Conservation (phyloP, 2,797 vertebrate genomes). For the Pseudochirops cupreus region DNA sequence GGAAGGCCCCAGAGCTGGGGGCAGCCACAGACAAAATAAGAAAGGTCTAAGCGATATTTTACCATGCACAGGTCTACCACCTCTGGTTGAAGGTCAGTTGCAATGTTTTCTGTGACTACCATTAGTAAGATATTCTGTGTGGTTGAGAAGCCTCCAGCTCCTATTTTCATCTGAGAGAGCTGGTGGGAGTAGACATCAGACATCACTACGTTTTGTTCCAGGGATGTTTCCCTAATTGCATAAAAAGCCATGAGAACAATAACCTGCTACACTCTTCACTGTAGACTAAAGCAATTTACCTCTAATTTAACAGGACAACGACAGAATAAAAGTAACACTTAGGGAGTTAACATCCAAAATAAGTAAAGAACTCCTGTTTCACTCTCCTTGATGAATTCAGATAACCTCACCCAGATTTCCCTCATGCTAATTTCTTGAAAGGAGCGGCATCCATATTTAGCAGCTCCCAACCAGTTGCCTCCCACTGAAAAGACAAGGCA, state of each 20-base stretch:
- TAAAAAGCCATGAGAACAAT: constrained; percentile 89
- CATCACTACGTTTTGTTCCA: constrained; percentile 91
- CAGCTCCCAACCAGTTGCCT: not conserved
- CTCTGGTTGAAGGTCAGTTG: constrained; percentile 93
- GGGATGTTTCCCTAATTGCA: constrained; percentile 85
- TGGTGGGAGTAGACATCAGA: constrained; percentile 96
- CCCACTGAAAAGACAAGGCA: not conserved
- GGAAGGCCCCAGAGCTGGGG: not conserved
- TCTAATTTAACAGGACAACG: constrained; percentile 93
- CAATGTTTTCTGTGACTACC: constrained; percentile 92
- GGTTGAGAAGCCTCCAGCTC: constrained; percentile 85
- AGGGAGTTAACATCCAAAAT: not conserved
- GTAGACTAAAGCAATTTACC: constrained; percentile 94
- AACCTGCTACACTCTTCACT: constrained; percentile 92
- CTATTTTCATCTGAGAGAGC: constrained; percentile 89
- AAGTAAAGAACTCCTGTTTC: not conserved
- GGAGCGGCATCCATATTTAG: no score
- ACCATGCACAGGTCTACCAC: constrained; percentile 92
- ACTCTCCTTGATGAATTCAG: not conserved
- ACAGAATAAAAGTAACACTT: not conserved
- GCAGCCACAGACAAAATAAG: not conserved
- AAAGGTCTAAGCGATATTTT: constrained; percentile 88
- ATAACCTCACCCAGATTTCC: not conserved
- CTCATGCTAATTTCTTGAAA: not conserved
- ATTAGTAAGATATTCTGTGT: constrained; percentile 91